Evolutionary conservation across 2,797 vertebrate species (phyloP).

Genomic region (Catostomus latipinnis): DNA sequence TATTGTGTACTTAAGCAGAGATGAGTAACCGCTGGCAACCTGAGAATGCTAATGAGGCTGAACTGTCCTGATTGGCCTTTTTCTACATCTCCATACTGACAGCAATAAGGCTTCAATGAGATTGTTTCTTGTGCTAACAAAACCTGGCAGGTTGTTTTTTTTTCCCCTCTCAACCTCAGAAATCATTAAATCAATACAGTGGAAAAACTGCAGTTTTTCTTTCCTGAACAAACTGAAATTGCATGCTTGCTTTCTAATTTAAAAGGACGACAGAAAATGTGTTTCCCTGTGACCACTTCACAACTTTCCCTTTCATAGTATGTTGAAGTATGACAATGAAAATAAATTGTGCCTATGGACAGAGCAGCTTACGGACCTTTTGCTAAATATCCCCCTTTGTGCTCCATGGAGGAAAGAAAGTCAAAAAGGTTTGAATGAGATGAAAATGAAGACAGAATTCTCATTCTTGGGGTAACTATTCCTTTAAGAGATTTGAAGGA

Average conservation of each 20-base stretch:
- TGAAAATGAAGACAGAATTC: too few species aligned
- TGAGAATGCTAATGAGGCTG: constrained; percentile 1
- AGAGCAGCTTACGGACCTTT: too few species aligned
- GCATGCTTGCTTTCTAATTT: constrained; percentile 24
- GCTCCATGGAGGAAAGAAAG: too few species aligned
- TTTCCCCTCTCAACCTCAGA: background rate
- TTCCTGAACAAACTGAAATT: constrained; percentile 3
- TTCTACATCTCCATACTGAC: constrained; percentile 25
- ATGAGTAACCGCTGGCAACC: background rate
- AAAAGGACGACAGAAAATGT: background rate
- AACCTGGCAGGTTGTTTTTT: constrained; percentile 25
- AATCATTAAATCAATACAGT: constrained; percentile 43
- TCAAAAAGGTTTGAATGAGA: too few species aligned
- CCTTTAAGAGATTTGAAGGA: too few species aligned
- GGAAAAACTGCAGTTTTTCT: constrained; percentile 15
- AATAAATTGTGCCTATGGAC: too few species aligned
- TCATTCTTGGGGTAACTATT: too few species aligned
- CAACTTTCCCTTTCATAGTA: background rate
- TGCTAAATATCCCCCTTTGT: too few species aligned
- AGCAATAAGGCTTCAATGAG: constrained; percentile 24
- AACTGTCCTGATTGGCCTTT: constrained; percentile 32
- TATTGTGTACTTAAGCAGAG: background rate
- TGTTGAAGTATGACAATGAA: too few species aligned
- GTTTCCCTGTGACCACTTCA: constrained; percentile 2
- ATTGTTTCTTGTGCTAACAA: constrained; percentile 35